A percentile compares a stretch with the other conserved stretches of the same genome.
Conservation (phyloP, 2,113 vertebrate species). For the Acrocephalus kingi region DNA sequence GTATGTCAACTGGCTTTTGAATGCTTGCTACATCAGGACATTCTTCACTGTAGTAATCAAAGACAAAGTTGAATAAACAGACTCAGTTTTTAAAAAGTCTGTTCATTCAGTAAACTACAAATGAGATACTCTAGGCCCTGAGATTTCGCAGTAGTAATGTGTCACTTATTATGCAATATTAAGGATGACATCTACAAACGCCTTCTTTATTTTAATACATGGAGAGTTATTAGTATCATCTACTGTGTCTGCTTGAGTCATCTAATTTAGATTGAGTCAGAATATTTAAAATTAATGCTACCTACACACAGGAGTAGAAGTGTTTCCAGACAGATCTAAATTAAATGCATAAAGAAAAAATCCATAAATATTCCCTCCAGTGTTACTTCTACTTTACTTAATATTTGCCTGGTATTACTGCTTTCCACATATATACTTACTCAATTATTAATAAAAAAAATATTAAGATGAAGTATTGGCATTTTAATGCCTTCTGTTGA, state of each 20-base stretch:
- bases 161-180: not conserved
- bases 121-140: not conserved
- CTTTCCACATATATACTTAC: not conserved
- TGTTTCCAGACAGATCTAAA: constrained; percentile 27
- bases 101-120: not conserved
- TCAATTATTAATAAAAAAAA: not conserved
- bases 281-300: constrained; percentile 28
- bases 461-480: not conserved
- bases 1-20: not conserved
- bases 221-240: not conserved
- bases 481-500: constrained; percentile 8
- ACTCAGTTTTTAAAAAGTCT: not conserved
- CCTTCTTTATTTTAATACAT: not conserved
- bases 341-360: constrained; percentile 11
- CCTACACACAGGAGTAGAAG: not conserved
- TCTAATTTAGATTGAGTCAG: not conserved
- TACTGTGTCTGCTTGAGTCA: not conserved
- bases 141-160: not conserved
- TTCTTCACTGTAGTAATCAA: not conserved
- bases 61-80: not conserved
- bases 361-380: not conserved
- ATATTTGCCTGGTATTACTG: not conserved
- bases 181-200: not conserved
- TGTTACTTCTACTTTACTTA: not conserved
- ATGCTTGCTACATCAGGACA: not conserved